Base-by-base conservation (phyloP, 2,888 invertebrate genomes). In the Ernsta delagoae region DNA sequence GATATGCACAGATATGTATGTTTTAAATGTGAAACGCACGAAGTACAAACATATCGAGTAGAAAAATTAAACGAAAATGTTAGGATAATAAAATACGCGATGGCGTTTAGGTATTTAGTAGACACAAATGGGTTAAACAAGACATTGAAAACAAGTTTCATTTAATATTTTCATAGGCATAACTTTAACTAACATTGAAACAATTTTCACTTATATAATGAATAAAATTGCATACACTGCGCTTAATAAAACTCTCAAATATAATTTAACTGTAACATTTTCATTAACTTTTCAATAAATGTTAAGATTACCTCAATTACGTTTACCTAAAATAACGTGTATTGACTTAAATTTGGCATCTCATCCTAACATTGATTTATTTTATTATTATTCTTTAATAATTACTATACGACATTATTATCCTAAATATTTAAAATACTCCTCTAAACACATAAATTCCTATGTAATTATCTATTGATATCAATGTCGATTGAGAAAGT, bases 261-360 rank as follows among this genome's bases (percentile, higher is more conserved):
- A 92, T 92, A 93, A 91, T 93, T 92, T 86, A 92, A 92, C 91
- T 91, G 91, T 91, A 92, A 92, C 90, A 92, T 90, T 91, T 86
- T 89, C 83, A 88, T 90, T 84, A 91, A 91, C 90, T 92, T 90
- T 90, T 92, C 82, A 91, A 91, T 92, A 91, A 90, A 90, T 84
- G 91, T 90, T 90, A 91, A 89, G 89, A 89, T 91, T 91, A 90
- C 83, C 84, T 91, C 90, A 90, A 88, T 92, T 92, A 92, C 83
- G 82, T 94, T 94, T 94, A 94, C 94, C 94, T 94, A 93, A 93
- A 92, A 90, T 94, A 94, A 93, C 89, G 89, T 90, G 95, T 95
- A 95, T 95, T 95, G 95, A 95, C 95, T 95, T 94, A 90, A 92
- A 94, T 95, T 95, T 95, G 95, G 95, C 95, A 95, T 91, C 92